Conservation (phyloP, 2,888 invertebrate genomes). For the Leuctra nigra region DNA sequence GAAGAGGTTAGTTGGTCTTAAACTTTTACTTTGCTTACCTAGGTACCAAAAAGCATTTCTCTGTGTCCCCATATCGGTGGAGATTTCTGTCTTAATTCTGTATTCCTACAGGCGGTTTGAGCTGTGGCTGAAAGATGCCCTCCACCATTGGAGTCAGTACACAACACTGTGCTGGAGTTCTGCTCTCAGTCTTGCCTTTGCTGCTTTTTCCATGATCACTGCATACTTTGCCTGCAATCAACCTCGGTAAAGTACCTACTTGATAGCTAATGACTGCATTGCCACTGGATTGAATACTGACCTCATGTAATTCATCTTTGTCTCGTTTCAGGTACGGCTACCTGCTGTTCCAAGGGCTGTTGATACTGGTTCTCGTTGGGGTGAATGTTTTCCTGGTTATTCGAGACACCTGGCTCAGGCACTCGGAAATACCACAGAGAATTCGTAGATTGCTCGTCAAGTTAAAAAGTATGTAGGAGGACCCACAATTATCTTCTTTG, state of each 20-base stretch:
- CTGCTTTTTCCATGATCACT: constrained; percentile 46
- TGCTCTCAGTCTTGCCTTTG: constrained; percentile 48
- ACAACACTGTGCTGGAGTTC: constrained; percentile 64
- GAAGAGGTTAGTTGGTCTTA: constrained; percentile 42
- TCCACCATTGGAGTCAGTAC: constrained; percentile 50
- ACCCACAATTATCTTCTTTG: too few species aligned
- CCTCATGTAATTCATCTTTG: background rate
- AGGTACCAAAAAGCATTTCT: background rate
- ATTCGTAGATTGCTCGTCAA: constrained; percentile 40
- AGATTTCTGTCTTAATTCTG: constrained; percentile 36
- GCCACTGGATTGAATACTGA: background rate
- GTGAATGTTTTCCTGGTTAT: constrained; percentile 52
- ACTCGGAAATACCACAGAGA: constrained; percentile 49
- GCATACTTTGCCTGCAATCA: constrained; percentile 37
- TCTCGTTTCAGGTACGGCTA: constrained; percentile 40
- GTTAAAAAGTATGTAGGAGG: constrained; percentile 39
- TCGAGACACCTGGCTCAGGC: constrained; percentile 58
- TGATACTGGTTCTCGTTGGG: constrained; percentile 47
- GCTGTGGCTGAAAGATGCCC: constrained; percentile 46
- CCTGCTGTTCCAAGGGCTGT: constrained; percentile 47
- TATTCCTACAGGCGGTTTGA: constrained; percentile 43
- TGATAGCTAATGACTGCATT: background rate
- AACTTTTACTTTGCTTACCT: too few species aligned
- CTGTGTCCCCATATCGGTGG: background rate
- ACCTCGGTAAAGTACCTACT: constrained; percentile 29